A percentile compares a stretch with the other conserved stretches of the same genome.
phyloP scores from a whole-genome alignment of 2,888 invertebrate genomes.

The Cephus sareptanus region DNA sequence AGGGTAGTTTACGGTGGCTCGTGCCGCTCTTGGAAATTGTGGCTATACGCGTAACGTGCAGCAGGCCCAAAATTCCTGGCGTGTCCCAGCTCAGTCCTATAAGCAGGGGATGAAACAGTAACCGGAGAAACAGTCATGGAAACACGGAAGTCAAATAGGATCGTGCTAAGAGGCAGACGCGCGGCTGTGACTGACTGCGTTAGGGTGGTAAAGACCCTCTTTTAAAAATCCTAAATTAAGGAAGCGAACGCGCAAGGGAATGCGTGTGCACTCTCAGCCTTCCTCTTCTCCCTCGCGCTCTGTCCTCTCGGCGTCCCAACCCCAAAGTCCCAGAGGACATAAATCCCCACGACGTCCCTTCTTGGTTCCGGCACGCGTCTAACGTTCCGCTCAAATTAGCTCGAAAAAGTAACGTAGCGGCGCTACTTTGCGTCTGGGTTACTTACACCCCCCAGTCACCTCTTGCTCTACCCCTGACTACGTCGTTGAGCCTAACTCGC shows the following conservation, averaged over 20 bases:
- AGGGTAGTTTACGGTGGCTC: not conserved
- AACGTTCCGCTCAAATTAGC: conserved; percentile 5
- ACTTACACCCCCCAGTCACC: not conserved
- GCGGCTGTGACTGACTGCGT: not conserved
- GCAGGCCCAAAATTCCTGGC: not conserved
- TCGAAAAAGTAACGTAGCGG: not conserved
- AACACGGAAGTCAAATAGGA: not conserved
- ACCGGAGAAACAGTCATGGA: too few relatives aligned
- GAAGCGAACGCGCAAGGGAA: conserved; percentile 19
- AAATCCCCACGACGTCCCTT: not conserved
- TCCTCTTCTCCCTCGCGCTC: too few relatives aligned
- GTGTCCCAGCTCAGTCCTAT: not conserved
- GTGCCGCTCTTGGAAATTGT: not conserved
- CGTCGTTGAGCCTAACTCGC: not conserved
- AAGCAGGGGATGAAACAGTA: not conserved
- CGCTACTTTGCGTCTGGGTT: conserved; percentile 3
- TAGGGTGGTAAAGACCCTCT: conserved; percentile 4
- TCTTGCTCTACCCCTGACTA: not conserved
- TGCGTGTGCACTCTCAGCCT: conserved; percentile 7
- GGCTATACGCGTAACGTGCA: not conserved
- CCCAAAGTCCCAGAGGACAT: not conserved
- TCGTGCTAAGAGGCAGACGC: not conserved
- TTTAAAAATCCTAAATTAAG: conserved; percentile 24
- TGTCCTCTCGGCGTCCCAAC: not conserved
- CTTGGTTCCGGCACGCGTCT: conserved; percentile 5